Percentiles rank a stretch among this genome's conserved stretches.
phyloP scores from a whole-genome alignment of 37 sponge, comb jelly and placozoan species.

The Eunapius fragilis region DNA sequence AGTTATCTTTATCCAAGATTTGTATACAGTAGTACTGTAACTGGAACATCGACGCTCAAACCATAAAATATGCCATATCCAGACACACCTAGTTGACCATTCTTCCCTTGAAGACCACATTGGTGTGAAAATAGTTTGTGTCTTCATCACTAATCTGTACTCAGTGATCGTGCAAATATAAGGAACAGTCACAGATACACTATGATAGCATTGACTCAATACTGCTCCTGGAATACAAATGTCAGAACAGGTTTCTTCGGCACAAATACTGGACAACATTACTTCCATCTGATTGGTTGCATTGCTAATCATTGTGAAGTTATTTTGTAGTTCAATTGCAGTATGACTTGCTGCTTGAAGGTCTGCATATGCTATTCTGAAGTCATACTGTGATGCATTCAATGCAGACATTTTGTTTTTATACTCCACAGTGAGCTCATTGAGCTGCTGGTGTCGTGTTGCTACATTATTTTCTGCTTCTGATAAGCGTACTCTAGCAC shows the following conservation, averaged over 20 bases:
- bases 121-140: background rate
- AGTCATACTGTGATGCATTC: background rate
- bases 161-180: background rate
- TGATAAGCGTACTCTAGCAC: background rate
- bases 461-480: background rate
- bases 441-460: background rate
- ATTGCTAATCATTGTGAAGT: background rate
- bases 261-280: background rate
- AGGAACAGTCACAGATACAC: background rate
- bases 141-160: background rate
- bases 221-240: background rate
- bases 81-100: background rate
- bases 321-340: background rate
- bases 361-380: background rate
- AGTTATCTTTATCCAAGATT: background rate
- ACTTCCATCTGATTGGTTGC: background rate
- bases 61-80: background rate
- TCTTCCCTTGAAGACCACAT: background rate
- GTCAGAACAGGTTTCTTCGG: background rate
- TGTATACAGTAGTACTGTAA: background rate
- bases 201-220: background rate
- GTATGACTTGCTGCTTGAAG: background rate
- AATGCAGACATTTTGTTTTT: background rate
- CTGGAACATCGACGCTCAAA: background rate
- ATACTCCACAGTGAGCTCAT: background rate